Base-by-base conservation (phyloP, 2,888 invertebrate genomes). In the Phanerotoma sp. region DNA sequence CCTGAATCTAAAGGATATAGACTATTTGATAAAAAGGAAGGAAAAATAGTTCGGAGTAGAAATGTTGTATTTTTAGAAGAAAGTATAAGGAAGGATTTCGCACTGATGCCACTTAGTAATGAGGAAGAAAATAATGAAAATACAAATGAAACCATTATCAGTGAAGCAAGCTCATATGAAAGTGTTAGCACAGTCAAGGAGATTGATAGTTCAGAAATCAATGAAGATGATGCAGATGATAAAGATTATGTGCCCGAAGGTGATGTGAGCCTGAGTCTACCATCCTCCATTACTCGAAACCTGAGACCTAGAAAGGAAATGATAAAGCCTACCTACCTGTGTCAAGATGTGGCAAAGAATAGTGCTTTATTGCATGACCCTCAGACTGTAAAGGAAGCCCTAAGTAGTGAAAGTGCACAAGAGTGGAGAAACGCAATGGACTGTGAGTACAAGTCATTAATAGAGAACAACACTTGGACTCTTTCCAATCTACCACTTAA, bases 1-100 rank as follows among this genome's bases (percentile, higher is more conserved):
- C 71, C 70, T 18, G 41, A 42, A 13, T 46, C 53, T 3, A 64
- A 61, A 30, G 54, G 51, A 13, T 55, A 58, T n/a, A 16, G 54
- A 20, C 16, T 55, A 2, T 58, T 63, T 50, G 51, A 69, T 53
- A 47, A 28, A 28, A n/a, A 54, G 20, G 5, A 54, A 21, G 58
- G 57, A 37, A 57, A 48, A 16, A 56, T 58, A 1, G 21, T 40
- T 9, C 35, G 25, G 5, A 54, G 54, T 25, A 49, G 54, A 44
- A 44, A 58, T 50, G 55, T 50, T 3, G 25, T 38, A 5, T 61
- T 60, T 32, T 4, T 54, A 7, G 57, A 59, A 54, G 21, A 56
- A 9, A 16, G 10, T 13, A 9, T 9, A 13, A 5, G 5, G 3
- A 3, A 11, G 9, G 16, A 16, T 11, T 3, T 28, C 21, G 5